Evolutionary conservation across 1,140 invertebrate genomes (phyloP).

Genomic region (Amyelois transitella): DNA sequence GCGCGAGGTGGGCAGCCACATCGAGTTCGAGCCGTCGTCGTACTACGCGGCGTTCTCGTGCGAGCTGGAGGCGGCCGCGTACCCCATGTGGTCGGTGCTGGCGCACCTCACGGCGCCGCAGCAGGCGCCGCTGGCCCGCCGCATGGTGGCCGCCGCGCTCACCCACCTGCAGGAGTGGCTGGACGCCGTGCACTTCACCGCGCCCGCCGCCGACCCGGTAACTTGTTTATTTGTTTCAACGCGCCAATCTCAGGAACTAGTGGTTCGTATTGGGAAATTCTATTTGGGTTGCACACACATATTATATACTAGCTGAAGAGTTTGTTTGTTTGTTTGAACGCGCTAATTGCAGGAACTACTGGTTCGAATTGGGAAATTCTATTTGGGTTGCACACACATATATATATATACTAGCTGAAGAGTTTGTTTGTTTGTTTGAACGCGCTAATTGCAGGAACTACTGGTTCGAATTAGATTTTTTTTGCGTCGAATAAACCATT

Average conservation of each 20-base stretch:
- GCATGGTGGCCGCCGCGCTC: conserved; percentile 84
- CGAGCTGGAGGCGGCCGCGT: conserved; percentile 95
- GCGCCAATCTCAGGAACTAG: neutral
- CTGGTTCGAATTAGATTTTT: no score
- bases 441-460: no score
- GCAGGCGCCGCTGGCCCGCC: conserved; percentile 82
- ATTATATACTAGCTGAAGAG: no score
- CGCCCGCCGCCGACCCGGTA: conserved; percentile 78
- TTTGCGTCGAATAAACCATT: no score
- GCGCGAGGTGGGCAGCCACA: conserved; percentile 89
- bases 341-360: no score
- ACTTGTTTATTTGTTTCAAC: conserved; percentile 11
- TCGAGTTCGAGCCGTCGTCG: conserved; percentile 97
- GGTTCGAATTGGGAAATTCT: no score
- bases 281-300: no score
- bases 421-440: no score
- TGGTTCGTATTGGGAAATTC: no score
- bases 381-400: no score
- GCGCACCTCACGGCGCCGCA: conserved; percentile 86
- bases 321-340: no score
- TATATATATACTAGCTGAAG: no score
- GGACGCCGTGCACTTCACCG: conserved; percentile 84
- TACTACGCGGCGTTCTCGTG: conserved; percentile 98
- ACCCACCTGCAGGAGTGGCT: conserved; percentile 90
- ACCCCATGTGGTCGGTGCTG: conserved; percentile 97